Conservation (phyloP, 2,113 vertebrate species). For the Prietella phreatophila region DNA sequence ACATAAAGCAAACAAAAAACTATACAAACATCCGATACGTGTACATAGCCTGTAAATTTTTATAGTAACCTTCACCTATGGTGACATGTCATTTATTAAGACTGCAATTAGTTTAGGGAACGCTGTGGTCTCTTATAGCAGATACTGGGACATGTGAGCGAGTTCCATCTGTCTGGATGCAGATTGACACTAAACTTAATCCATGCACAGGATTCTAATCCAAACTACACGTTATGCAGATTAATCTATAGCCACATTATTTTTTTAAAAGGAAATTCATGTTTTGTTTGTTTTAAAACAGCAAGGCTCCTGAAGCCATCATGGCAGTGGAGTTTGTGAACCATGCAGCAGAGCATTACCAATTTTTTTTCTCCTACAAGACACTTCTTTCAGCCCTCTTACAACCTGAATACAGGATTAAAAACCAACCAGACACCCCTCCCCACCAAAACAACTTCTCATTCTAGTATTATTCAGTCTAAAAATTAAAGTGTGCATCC, state of each 20-base stretch:
- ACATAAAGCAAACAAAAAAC: not conserved
- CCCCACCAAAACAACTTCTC: not conserved
- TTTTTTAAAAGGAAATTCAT: not conserved
- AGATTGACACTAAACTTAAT: not conserved
- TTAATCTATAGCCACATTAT: too few species aligned
- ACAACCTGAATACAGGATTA: not conserved
- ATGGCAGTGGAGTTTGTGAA: not conserved
- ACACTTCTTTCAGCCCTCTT: conserved; percentile 17
- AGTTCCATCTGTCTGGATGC: not conserved
- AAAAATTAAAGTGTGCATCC: conserved; percentile 23
- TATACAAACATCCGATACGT: not conserved
- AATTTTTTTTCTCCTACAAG: not conserved
- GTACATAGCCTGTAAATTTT: not conserved
- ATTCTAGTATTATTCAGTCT: conserved; percentile 21
- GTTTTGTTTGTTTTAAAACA: too few species aligned
- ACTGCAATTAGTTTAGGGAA: not conserved
- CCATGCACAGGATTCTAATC: not conserved
- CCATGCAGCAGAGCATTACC: not conserved
- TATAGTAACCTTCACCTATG: not conserved
- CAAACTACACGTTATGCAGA: not conserved
- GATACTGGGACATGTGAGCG: not conserved
- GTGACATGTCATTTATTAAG: not conserved
- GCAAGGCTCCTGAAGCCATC: not conserved
- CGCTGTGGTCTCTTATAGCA: not conserved
- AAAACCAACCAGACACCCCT: not conserved